Evolutionary conservation across 2,888 invertebrate species (phyloP).

Genomic region (Chrysolina haemoptera): DNA sequence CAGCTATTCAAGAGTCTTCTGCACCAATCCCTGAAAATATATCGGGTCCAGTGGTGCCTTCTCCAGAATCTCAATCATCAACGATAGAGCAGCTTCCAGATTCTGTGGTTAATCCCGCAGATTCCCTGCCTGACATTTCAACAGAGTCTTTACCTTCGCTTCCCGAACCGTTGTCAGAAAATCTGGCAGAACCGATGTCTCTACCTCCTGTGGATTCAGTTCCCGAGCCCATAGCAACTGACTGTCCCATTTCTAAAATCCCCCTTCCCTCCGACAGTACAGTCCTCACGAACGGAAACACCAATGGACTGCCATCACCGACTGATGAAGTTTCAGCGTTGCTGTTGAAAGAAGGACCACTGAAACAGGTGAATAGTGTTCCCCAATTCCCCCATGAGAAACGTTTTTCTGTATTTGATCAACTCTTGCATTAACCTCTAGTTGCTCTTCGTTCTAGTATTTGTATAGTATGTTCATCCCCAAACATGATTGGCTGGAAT

Average conservation of each 20-base stretch:
- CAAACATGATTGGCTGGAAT: constrained; percentile 29
- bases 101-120: constrained; percentile 64
- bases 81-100: constrained; percentile 42
- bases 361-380: constrained; percentile 71
- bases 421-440: constrained; percentile 25
- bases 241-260: constrained; percentile 51
- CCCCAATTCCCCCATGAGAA: constrained; percentile 17
- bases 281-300: constrained; percentile 66
- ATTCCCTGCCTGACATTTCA: constrained; percentile 68
- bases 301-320: constrained; percentile 67
- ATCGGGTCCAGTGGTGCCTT: constrained; percentile 31
- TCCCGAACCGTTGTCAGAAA: constrained; percentile 65
- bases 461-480: constrained; percentile 17
- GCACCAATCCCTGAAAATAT: constrained; percentile 3
- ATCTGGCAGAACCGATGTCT: constrained; percentile 68
- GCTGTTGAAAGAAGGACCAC: constrained; percentile 71
- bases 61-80: constrained; percentile 18
- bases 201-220: constrained; percentile 68
- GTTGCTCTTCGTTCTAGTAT: constrained; percentile 29
- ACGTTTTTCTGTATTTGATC: constrained; percentile 16
- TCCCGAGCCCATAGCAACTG: constrained; percentile 66
- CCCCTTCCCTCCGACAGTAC: constrained; percentile 51
- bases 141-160: constrained; percentile 67
- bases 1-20: constrained; percentile 20
- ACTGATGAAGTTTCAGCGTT: constrained; percentile 56